Base-by-base conservation (phyloP, 2,797 vertebrate genomes). In the Neopelma chrysocephalum region DNA sequence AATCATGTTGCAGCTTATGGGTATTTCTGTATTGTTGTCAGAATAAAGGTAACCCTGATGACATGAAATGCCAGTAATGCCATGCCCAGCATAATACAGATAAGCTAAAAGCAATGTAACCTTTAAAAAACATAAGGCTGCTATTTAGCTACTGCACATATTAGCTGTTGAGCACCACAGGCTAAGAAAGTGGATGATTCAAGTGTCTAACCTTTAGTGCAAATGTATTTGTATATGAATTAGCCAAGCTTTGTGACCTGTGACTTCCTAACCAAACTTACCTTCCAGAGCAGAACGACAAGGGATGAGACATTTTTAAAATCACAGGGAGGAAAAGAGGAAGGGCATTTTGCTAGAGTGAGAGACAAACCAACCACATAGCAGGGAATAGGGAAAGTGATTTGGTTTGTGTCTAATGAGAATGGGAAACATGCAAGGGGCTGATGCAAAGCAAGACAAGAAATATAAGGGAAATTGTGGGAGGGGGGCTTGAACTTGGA, bases 81-180 rank as follows among this genome's bases (percentile, higher is more conserved):
- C 76, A 51, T 76, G 83, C 64, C 78, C 70, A 73, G 42, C 21
- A 80, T 79, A 81, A 90, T 68, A 51, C 36, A 97, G 92, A 93
- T 96, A 94, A 89, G 34, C 57, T 84, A 75, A 92, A 76, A 95
- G 56, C 51, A 87, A 75, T n/a, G 42, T 78, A 94, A 80, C 43
- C 84, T 96, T 97, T 89, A 32, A 66, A 92, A 95, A 92, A 85
- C 51, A 60, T 69, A 78, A 86, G 45, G 43, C 48, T 97, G 66
- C 84, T 88, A 80, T 89, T 84, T 94, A 91, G 65, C 81, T 93
- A 61, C 72, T 57, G 80, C 84, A 90, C 40, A 22, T 75, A 87
- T 76, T 90, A 87, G 42, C 60, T 89, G 87, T 23, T 60, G 68
- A 78, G 53, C 56, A 86, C 54, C 43, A 8, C 42, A 78, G 81